Base-by-base conservation (phyloP, 2,888 invertebrate species). In the Cyclophora punctaria region DNA sequence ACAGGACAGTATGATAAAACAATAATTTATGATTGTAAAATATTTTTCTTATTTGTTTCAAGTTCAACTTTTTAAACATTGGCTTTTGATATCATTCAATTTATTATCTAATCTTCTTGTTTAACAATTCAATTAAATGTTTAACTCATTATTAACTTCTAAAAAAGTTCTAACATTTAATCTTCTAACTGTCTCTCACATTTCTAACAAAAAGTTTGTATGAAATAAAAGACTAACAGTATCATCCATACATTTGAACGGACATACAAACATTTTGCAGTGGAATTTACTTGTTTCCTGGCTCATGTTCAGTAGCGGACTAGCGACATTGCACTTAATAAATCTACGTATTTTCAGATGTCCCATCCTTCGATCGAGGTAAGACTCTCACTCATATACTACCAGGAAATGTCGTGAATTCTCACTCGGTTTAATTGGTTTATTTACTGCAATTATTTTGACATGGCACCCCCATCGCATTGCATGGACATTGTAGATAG, bases 341-440 rank as follows among this genome's bases (percentile, higher is more conserved):
- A 58, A 73, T 20, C 75, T 66, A 68, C 79, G 79, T 81, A 71
- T 80, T 86, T 86, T 80, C 86, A 87, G 87, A 85, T 82, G 70
- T 76, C 57, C 74, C 83, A 59, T 73, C 80, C 65, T 72, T 78
- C 65, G 79, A 81, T 60, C 73, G 82, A 87, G 87, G 87, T 86
- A 85, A 85, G 86, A 75, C 72, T 74, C 69, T 69, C 79, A 78
- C 65, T 63, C 73, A 59, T 63, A 74, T 63, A 66, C 44, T 66
- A 78, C 84, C 84, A 79, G 82, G 83, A 82, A 84, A 83, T 83
- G 63, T 75, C 69, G 71, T 64, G 76, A 80, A 78, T 75, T 73
- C 78, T 80, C 77, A 72, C 61, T 52, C 61, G 51, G 20, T 52
- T 57, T 55, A 55, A 64, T 60, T 65, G 57, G 55, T 62, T 59